Conservation (phyloP, 2,888 invertebrate species). For the Epirrita christyi region DNA sequence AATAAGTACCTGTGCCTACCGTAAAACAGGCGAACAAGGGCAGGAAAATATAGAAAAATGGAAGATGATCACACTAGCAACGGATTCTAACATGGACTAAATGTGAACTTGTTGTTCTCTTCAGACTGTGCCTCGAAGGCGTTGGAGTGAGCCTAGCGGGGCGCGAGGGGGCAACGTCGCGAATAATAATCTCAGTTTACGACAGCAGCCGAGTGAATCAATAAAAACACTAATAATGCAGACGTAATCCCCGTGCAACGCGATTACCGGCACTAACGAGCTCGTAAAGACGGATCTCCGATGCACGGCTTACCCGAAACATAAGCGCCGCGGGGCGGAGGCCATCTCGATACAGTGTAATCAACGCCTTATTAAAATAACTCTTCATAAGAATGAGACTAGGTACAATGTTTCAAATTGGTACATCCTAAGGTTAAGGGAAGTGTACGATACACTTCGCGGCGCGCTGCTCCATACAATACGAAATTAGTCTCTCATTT, state of each 20-base stretch:
- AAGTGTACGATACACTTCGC: no score
- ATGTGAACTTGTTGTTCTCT: background rate
- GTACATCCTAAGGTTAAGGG: no score
- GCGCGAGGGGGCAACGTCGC: conserved; percentile 64
- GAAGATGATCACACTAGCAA: no score
- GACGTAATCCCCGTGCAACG: conserved; percentile 82
- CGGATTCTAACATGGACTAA: no score
- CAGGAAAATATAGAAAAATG: no score
- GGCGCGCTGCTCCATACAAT: no score
- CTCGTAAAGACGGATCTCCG: conserved; percentile 82
- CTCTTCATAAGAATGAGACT: conserved; percentile 18
- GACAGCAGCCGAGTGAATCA: conserved; percentile 84
- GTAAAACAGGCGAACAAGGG: no score
- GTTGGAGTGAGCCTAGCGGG: conserved; percentile 44
- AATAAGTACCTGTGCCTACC: no score
- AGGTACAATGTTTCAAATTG: background rate
- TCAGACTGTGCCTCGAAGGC: conserved; percentile 35
- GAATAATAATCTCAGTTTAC: conserved; percentile 85
- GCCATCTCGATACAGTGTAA: conserved; percentile 33
- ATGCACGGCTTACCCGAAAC: conserved; percentile 77
- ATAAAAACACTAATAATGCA: conserved; percentile 86
- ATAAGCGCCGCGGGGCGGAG: conserved; percentile 56
- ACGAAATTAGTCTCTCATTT: no score
- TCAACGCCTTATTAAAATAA: conserved; percentile 18
- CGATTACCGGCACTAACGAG: conserved; percentile 83